Evolutionary conservation across 2,113 vertebrate species (phyloP), one percentile per base, ranked within the genome.

Genomic region (Bubalus kerabau): DNA sequence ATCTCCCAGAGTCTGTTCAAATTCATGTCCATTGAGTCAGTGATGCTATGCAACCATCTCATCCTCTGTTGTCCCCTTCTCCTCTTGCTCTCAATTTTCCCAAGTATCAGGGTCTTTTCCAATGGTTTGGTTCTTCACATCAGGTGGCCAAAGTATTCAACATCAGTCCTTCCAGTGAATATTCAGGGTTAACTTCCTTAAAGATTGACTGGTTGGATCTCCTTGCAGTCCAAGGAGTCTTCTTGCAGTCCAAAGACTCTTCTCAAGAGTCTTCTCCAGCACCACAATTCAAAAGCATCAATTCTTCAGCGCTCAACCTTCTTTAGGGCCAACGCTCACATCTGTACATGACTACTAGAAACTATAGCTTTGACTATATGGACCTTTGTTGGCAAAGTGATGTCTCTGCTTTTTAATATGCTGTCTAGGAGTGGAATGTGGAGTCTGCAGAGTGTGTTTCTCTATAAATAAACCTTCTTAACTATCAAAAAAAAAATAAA

Each of bases 301-400:
- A 1, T 40, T 74, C 67, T 74, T 74, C 67, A 23, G n/a, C 0
- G 0, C 67, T 74, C n/a, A 71, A 0, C 19, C 67, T 71, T 36
- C n/a, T 40, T 40, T 74, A 40, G 64, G 17, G 9, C n/a, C n/a
- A 71, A 21, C 9, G 36, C n/a, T 64, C 62, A 64, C 16, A n/a
- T 64, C 30, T 3, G 7, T n/a, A 64, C 16, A 64, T 9, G 32
- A 64, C 62, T 19, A 19, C 62, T 64, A 7, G 62, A 64, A 60
- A 62, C 30, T 32, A 16, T 16, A 62, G 60, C 26, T 62, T 62
- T 62, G 60, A 62, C 60, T 62, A 32, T 16, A 62, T 0, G 30
- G 60, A 62, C 28, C 60, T 62, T 62, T 62, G 60, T 62, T 16
- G 30, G 30, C 14, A 32, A 62, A 62, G 60, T 62, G 28, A 62